These are phyloP conservation scores for Trachymyrmex septentrionalis DNA, from an alignment of 1,140 invertebrate species.

Conservation along the genomic window DNA sequence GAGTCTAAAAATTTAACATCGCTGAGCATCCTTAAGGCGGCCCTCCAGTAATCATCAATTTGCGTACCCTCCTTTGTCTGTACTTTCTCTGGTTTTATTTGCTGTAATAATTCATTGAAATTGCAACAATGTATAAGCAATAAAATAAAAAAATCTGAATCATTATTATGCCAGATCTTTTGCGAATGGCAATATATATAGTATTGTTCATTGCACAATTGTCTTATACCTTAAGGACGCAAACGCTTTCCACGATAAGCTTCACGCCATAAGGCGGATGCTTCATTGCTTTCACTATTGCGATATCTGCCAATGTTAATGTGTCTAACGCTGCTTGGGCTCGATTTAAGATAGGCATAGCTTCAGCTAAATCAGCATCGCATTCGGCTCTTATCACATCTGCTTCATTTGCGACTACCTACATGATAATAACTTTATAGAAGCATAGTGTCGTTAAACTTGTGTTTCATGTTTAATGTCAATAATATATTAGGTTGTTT, in stretches of 20 bases:
- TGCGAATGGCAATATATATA: neutral
- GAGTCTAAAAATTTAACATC: conserved; percentile 96
- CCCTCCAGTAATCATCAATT: conserved; percentile 97
- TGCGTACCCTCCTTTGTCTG: conserved; percentile 91
- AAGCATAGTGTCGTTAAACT: conserved; percentile 32
- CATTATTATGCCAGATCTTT: conserved; percentile 3
- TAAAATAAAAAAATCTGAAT: conserved; percentile 1
- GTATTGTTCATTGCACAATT: neutral
- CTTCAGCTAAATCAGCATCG: conserved; percentile 96
- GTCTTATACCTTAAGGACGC: conserved; percentile 93
- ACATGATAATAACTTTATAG: conserved; percentile 5
- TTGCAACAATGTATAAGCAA: neutral
- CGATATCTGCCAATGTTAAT: conserved; percentile 96
- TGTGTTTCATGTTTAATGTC: neutral
- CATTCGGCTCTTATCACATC: conserved; percentile 97
- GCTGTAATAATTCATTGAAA: conserved; percentile 83
- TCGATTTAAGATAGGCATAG: conserved; percentile 96
- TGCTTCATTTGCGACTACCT: conserved; percentile 89
- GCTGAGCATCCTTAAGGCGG: conserved; percentile 95
- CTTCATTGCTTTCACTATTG: conserved; percentile 98
- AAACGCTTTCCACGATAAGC: conserved; percentile 98
- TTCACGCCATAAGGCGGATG: conserved; percentile 97
- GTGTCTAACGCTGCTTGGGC: conserved; percentile 96
- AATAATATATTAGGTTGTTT: too few species aligned
- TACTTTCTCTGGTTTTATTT: conserved; percentile 94